Evolutionary conservation across 1,140 invertebrate species (phyloP), one percentile per base, ranked within the genome.

Genomic region (Metopolophium dirhodum): DNA sequence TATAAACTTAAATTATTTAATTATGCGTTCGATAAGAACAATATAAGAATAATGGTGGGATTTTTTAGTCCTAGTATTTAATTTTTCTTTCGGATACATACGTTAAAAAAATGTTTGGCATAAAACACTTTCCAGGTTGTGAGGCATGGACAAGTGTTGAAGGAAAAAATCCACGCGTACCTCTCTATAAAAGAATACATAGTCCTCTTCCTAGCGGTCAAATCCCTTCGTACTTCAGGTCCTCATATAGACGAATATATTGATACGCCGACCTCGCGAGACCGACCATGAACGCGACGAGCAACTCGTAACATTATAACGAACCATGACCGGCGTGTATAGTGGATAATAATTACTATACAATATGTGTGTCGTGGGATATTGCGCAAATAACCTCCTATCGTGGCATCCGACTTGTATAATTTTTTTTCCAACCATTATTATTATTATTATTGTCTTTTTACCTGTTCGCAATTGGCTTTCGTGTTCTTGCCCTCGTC

Each of bases 391-490:
- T 49, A 68, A 90, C 57, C 26, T 45, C 54, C 14, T 61, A 45
- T 45, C 22, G 37, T 18, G 45, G 35, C n/a, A 30, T 37, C 49
- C 54, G 18, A 47, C 47, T 88, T 7, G 4, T 49, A 7, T 68
- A 14, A 51, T 37, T 90, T 90, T 54, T 90, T 68, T 35, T n/a
- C 35, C 35, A 57, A 89, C 49, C 22, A 54, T 26, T 30, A 41
- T 68, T 61, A 30, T 61, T 30, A 41, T 68, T 61, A 30, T 61
- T 7, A 54, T 30, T 47, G 2, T 47, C 11, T 47, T 86, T 85
- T 85, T 93, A 93, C 91, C 91, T 93, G 91, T 86, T 93, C 91
- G 35, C 11, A 93, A 45, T 93, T 93, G 23, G 49, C 49, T 86
- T 85, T 93, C n/a, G 91, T n/a, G 14, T 83, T 11, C 8, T 86